Evolutionary conservation across 2,888 invertebrate species (phyloP), one percentile per base, ranked within the genome.

Genomic region (Cheilosia soror): DNA sequence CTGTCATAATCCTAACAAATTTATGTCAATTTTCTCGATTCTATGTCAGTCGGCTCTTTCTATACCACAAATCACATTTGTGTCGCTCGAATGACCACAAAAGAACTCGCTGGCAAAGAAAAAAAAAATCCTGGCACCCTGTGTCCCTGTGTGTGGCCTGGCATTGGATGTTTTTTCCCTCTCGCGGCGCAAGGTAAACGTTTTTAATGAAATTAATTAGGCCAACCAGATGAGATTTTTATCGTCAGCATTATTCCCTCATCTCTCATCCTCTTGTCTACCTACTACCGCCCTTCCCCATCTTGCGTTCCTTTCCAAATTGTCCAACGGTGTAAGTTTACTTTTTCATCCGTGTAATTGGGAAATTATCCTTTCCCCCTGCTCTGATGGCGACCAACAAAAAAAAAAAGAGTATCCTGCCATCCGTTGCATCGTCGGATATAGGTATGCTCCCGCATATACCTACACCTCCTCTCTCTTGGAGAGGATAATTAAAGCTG

Each of bases 401-500:
- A 15, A 57, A 33, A 55, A 65, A 63, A 51, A 72, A 66, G 66
- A 78, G 68, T 65, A 51, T 47, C 71, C 47, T 60, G 42, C 69
- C 84, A 80, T 85, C 71, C 79, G 83, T 65, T 79, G 73, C 84
- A 85, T 73, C 63, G 44, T 60, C 55, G 72, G 15, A 2, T 47
- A 47, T 3, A 20, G 15, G 27, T 51, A 51, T 37, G 37, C 37
- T 20, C 20, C 20, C 5, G 15, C 15, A 47, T 15, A 15, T 47
- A 47, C n/a, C n/a, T n/a, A 25, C 15, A 11, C 25, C 25, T 27
- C 13, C n/a, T 65, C 65, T 29, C 53, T n/a, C 65, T 51, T 68
- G 20, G 29, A 76, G 80, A 68, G 77, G 77, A 88, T 87, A 87
- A 88, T 88, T 88, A 88, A 87, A 88, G 87, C 80, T 83, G 85